Percentiles rank a stretch among this genome's conserved stretches.
Evolutionary conservation across 2,888 invertebrate species (phyloP).

Genomic region (Anodontia alba): DNA sequence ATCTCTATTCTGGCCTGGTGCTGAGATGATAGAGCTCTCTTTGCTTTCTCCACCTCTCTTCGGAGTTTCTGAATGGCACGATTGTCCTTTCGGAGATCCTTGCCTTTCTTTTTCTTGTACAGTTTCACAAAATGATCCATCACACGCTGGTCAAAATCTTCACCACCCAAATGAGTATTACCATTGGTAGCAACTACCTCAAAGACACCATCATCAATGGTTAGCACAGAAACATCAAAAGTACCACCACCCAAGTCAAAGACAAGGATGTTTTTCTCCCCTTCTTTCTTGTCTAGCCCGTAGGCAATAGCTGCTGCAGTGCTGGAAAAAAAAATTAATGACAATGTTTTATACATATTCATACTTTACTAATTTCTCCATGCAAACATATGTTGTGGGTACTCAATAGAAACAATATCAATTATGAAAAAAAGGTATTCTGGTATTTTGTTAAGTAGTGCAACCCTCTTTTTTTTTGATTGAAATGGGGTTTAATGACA

Average conservation of each 20-base stretch:
- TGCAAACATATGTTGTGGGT: too few relatives aligned
- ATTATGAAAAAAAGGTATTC: too few relatives aligned
- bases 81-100: conserved; percentile 96
- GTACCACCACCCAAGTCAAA: conserved; percentile 99
- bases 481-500: too few relatives aligned
- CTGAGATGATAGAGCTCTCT: conserved; percentile 96
- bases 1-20: conserved; percentile 99
- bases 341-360: too few relatives aligned
- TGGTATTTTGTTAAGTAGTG: too few relatives aligned
- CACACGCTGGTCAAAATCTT: conserved; percentile 99
- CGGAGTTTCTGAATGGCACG: conserved; percentile 97
- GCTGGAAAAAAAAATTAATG: conserved; percentile 66
- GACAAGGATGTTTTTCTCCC: conserved; percentile 98
- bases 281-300: conserved; percentile 97
- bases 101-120: conserved; percentile 99
- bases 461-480: too few relatives aligned
- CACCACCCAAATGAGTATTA: conserved; percentile 99
- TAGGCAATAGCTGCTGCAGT: conserved; percentile 99
- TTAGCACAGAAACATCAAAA: conserved; percentile 98
- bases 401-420: too few relatives aligned
- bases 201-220: conserved; percentile 99
- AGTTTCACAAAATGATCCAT: conserved; percentile 99
- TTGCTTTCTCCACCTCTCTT: conserved; percentile 98
- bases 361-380: too few relatives aligned
- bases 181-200: conserved; percentile 95